phyloP scores from a whole-genome alignment of 2,797 vertebrate species.

The Chloroceryle amazona region DNA sequence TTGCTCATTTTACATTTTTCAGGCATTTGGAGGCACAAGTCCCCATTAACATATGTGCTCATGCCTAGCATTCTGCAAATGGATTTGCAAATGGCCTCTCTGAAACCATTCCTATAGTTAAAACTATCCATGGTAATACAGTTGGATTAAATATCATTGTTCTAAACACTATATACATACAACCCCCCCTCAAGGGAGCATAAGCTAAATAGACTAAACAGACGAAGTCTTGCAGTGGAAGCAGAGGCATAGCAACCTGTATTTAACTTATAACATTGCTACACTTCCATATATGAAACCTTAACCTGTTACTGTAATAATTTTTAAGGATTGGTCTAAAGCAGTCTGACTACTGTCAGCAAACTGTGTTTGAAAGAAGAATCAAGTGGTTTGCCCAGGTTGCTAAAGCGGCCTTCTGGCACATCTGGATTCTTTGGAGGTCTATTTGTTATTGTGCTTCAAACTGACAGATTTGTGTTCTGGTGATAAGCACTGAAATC shows the following conservation, averaged over 20 bases:
- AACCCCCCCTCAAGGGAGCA: not conserved
- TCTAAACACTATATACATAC: not conserved
- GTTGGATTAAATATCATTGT: constrained; percentile 22
- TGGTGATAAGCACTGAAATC: not conserved
- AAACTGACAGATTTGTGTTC: not conserved
- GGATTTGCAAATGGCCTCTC: constrained; percentile 23
- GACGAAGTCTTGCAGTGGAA: constrained; percentile 6
- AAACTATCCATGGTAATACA: constrained; percentile 1
- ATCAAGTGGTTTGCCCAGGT: not conserved
- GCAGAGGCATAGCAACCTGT: not conserved
- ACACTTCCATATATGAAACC: not conserved
- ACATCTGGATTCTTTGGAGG: not conserved
- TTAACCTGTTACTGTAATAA: not conserved
- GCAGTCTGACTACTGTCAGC: no score
- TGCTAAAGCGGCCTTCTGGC: not conserved
- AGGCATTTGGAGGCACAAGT: not conserved
- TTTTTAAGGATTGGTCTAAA: not conserved
- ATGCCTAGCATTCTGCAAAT: constrained; percentile 8
- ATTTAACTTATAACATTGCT: not conserved
- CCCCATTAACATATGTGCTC: not conserved
- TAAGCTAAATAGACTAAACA: constrained; percentile 57
- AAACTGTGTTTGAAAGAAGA: not conserved
- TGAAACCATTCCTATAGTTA: constrained; percentile 26
- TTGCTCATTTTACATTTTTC: not conserved
- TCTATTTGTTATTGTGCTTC: not conserved